Conservation (phyloP, 2,113 vertebrate genomes). For the Pogonocichla stellata region DNA sequence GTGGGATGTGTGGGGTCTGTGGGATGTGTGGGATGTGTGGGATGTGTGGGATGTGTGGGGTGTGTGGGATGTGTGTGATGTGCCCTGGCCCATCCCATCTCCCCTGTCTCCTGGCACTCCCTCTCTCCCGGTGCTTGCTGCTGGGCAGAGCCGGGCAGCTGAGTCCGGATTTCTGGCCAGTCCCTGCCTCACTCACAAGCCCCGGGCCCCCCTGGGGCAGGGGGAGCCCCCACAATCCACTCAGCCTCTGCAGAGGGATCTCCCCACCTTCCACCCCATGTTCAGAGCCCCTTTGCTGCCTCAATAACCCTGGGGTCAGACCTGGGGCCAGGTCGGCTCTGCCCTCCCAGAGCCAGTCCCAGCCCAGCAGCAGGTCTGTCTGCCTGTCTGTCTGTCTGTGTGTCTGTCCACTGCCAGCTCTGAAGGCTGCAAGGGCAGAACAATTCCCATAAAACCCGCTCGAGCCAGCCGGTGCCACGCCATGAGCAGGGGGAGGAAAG, state of each 20-base stretch:
- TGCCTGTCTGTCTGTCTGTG: no score
- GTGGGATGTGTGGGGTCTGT: no score
- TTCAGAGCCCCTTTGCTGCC: not conserved
- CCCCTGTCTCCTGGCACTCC: not conserved
- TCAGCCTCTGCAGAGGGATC: not conserved
- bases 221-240: not conserved
- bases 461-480: not conserved
- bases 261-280: not conserved
- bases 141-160: not conserved
- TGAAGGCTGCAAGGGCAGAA: no score
- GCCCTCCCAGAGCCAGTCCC: not conserved
- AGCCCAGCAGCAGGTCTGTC: not conserved
- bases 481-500: not conserved
- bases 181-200: no score
- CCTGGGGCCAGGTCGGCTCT: not conserved
- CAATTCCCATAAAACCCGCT: rapidly evolving
- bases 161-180: not conserved
- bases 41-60: no score
- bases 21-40: no score
- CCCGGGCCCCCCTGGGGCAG: not conserved
- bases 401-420: not conserved
- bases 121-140: not conserved
- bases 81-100: not conserved
- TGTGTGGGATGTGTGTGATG: no score
- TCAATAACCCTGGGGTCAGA: rapidly evolving